phyloP scores from a whole-genome alignment of 2,113 vertebrate species.

The Cinclus mexicanus region DNA sequence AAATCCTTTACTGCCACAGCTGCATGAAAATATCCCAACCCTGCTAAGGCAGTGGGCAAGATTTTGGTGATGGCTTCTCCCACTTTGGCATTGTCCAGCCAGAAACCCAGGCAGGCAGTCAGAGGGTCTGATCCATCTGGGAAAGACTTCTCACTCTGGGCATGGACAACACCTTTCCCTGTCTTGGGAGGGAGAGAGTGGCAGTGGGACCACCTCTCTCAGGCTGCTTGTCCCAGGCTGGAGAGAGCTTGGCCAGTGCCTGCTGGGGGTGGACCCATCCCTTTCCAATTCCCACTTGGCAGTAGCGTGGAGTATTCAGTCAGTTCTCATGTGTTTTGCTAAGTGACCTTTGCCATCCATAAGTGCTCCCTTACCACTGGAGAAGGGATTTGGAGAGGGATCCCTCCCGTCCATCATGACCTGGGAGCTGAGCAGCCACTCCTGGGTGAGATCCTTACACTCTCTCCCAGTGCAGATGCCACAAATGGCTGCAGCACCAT shows the following conservation, averaged over 20 bases:
- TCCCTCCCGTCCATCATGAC: fast-evolving
- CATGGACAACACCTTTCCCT: fast-evolving
- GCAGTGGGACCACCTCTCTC: fast-evolving
- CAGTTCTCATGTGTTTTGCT: background rate
- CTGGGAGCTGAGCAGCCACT: background rate
- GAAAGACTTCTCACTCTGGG: background rate
- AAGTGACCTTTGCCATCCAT: background rate
- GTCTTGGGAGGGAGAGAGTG: background rate
- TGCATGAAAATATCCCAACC: background rate
- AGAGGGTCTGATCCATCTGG: background rate
- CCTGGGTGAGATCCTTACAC: background rate
- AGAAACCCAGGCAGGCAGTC: fast-evolving
- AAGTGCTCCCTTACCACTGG: fast-evolving
- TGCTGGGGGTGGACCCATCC: fast-evolving
- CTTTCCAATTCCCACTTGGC: background rate
- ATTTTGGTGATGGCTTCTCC: background rate
- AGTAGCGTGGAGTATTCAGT: background rate
- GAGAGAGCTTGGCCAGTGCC: background rate
- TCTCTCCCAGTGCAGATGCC: background rate
- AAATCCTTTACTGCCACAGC: background rate
- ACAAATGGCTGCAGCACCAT: background rate
- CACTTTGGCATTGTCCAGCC: background rate
- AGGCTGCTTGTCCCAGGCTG: background rate
- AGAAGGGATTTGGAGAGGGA: background rate
- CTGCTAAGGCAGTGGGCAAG: background rate